Conservation (phyloP, 1,140 invertebrate genomes). For the Cataglyphis hispanica region DNA sequence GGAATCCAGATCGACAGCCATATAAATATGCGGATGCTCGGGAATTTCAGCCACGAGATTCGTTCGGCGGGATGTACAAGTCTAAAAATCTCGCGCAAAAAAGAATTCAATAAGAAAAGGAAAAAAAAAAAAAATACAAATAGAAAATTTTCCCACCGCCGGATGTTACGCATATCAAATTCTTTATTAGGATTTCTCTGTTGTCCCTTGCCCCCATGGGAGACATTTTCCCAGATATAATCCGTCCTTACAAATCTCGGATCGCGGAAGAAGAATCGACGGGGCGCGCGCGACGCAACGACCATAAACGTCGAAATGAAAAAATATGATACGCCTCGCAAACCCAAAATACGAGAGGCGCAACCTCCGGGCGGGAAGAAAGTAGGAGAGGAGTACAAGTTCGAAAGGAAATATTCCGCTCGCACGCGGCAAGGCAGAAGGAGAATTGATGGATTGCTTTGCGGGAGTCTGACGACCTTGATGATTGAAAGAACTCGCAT, state of each 20-base stretch:
- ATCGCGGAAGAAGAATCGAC: conserved; percentile 58
- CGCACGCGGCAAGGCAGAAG: background rate
- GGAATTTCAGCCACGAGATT: conserved; percentile 21
- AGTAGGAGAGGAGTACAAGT: conserved; percentile 28
- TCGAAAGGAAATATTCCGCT: conserved; percentile 21
- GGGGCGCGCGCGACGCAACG: conserved; percentile 27
- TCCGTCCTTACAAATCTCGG: conserved; percentile 55
- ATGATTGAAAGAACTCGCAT: conserved; percentile 56
- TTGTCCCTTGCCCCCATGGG: background rate
- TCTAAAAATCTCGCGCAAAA: conserved; percentile 2
- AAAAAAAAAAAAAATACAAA: background rate
- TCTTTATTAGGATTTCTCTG: conserved; percentile 5
- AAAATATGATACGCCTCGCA: conserved; percentile 54
- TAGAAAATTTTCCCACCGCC: background rate
- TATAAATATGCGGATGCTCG: conserved; percentile 56
- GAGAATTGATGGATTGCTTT: conserved; percentile 57
- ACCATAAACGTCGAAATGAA: conserved; percentile 47
- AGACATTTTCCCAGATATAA: background rate
- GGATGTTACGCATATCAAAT: background rate
- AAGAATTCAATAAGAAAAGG: background rate
- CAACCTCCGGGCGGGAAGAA: background rate
- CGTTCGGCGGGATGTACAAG: background rate
- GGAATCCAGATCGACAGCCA: conserved; percentile 53
- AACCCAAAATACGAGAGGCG: conserved; percentile 43
- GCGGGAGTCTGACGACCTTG: conserved; percentile 53